Evolutionary conservation across 2,113 vertebrate genomes (phyloP), one percentile per base, ranked within the genome.

Genomic region (Tachysurus fulvidraco): DNA sequence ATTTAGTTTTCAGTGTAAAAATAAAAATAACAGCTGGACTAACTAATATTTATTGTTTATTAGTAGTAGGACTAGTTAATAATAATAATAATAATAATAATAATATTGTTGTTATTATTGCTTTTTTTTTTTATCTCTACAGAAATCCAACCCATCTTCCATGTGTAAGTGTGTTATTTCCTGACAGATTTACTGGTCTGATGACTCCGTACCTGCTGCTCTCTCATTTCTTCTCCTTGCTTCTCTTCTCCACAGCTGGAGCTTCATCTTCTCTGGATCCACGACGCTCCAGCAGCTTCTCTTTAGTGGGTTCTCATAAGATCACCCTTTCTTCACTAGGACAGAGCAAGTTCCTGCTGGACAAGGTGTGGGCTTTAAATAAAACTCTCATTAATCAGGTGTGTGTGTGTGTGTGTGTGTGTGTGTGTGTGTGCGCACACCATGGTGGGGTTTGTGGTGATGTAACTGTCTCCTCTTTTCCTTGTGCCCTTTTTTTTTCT

Each of bases 261-360:
- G 84, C 83, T 28, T 79, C 87, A 64, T 84, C 93, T 44, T 74
- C 88, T 60, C 81, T 93, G 62, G 89, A 64, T 76, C 11, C 89
- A 28, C 91, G 92, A 0, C 93, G 94, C 76, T 91, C 94, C 90
- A 96, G 96, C 91, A 94, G 93, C 90, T 96, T 96, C 57, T 89
- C 86, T 83, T 91, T 96, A 52, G 96, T 96, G 55, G 96, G 96
- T 6, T 96, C 94, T 14, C 94, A 95, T 69, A 95, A 94, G 87
- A 91, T 96, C 89, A 93, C 93, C 0, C 85, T 96, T 88, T 89
- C 93, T 79, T 96, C 95, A 1, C 91, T 96, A 88, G 95, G 95
- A 76, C 93, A 92, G 89, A 92, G 87, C 84, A 95, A 95, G 91
- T 96, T 96, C 89, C 93, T 93, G 2, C 90, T 96, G 78, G 95